Conservation (phyloP, 1,140 invertebrate genomes). For the Drusus annulatus region DNA sequence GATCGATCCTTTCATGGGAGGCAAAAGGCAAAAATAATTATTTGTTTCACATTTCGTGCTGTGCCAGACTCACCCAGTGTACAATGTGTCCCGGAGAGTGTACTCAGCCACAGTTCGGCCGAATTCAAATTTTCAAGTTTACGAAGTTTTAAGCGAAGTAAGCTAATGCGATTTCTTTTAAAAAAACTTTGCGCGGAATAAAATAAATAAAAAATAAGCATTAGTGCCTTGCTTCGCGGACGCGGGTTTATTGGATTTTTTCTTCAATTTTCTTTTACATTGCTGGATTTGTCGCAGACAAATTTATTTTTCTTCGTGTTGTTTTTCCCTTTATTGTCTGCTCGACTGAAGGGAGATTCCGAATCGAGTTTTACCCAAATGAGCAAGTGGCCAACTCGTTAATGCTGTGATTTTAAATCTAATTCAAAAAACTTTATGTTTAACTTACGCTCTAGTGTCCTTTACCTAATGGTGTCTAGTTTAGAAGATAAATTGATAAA, state of each 20-base stretch:
- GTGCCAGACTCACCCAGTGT: too few species aligned
- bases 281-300: conserved; percentile 14
- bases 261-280: conserved; percentile 41
- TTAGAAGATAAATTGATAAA: too few species aligned
- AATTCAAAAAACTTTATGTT: too few species aligned
- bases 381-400: too few species aligned
- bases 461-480: too few species aligned
- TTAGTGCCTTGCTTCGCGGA: conserved; percentile 20
- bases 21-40: too few species aligned
- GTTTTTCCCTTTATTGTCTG: conserved; percentile 6
- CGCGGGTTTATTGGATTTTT: conserved; percentile 38
- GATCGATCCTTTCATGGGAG: too few species aligned
- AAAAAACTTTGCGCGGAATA: conserved; percentile 35
- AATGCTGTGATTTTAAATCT: too few species aligned
- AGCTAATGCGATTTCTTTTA: conserved; percentile 46
- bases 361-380: too few species aligned
- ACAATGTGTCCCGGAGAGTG: too few species aligned
- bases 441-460: too few species aligned
- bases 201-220: conserved; percentile 44
- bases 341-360: background rate
- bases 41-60: too few species aligned
- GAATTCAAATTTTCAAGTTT: conserved; percentile 46
- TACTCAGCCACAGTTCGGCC: conserved; percentile 6
- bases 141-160: conserved; percentile 40
- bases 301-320: conserved; percentile 31